phyloP scores from a whole-genome alignment of 2,113 vertebrate genomes.

The Tiliqua scincoides region DNA sequence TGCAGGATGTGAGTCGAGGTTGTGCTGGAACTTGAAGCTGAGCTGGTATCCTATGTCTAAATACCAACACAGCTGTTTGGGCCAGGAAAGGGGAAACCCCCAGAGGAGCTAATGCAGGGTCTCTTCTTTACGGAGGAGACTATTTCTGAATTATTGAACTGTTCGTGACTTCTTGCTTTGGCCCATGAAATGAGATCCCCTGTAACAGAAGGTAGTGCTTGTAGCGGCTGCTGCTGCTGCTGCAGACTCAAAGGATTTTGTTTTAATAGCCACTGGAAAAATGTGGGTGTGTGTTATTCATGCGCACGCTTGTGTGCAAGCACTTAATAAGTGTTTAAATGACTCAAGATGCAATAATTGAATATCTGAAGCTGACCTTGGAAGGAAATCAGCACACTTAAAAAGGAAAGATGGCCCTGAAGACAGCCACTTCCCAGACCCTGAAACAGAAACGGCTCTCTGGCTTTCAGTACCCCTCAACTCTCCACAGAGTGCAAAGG shows the following conservation, averaged over 20 bases:
- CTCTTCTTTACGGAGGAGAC: slow-evolving; percentile 56
- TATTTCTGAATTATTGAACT: slow-evolving; percentile 58
- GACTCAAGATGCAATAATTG: neutral
- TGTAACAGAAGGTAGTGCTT: slow-evolving; percentile 39
- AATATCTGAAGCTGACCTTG: neutral
- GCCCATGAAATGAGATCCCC: slow-evolving; percentile 58
- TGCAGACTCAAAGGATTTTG: slow-evolving; percentile 29
- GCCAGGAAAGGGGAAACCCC: slow-evolving; percentile 58
- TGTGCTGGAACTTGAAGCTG: slow-evolving; percentile 63
- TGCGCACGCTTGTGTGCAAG: neutral
- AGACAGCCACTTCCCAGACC: neutral
- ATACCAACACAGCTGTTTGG: slow-evolving; percentile 70
- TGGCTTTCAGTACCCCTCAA: neutral
- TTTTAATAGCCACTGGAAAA: slow-evolving; percentile 39
- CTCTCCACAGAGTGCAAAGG: slow-evolving; percentile 21
- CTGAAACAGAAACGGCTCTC: slow-evolving; percentile 38
- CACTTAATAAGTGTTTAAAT: neutral
- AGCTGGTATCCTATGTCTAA: slow-evolving; percentile 71
- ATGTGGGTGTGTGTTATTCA: neutral
- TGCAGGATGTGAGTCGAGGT: slow-evolving; percentile 49
- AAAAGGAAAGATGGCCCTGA: slow-evolving; percentile 40
- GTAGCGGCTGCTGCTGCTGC: slow-evolving; percentile 17
- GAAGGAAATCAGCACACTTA: slow-evolving; percentile 30
- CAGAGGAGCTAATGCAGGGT: slow-evolving; percentile 36
- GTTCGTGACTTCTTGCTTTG: slow-evolving; percentile 48